Conservation (phyloP, 2,888 invertebrate species). For the Pharmacophagus antenor region DNA sequence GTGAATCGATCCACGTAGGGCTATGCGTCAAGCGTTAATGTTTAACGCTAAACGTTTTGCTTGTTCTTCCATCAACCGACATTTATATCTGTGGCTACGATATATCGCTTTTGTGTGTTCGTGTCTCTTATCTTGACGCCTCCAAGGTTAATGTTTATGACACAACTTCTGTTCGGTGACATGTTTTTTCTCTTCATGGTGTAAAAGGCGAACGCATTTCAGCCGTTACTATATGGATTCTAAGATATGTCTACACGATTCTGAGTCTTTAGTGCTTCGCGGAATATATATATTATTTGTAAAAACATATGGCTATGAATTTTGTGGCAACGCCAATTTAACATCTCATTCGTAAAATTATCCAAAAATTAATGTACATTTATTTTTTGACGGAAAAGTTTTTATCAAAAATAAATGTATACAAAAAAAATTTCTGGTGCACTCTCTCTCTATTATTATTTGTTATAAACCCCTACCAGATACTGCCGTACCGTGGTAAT, state of each 20-base stretch:
- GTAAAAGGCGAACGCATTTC: background rate
- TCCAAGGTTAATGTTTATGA: slow-evolving; percentile 22
- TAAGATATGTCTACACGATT: background rate
- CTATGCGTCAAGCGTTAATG: slow-evolving; percentile 10
- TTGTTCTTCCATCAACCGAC: slow-evolving; percentile 27
- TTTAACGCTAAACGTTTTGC: slow-evolving; percentile 15
- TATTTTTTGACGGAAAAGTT: no score
- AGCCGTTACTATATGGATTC: background rate
- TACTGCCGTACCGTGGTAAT: no score
- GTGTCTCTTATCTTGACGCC: slow-evolving; percentile 24
- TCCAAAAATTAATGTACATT: no score
- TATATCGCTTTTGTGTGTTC: slow-evolving; percentile 18
- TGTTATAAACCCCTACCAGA: no score
- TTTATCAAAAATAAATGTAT: no score
- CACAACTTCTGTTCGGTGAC: slow-evolving; percentile 24
- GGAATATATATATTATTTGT: no score
- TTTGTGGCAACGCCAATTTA: no score
- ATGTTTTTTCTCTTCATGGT: background rate
- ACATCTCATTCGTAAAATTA: no score
- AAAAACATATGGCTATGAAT: no score
- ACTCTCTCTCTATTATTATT: no score
- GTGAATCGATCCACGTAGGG: slow-evolving; percentile 18
- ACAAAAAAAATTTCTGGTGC: no score
- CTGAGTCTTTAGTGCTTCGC: no score
- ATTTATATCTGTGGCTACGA: slow-evolving; percentile 25